phyloP scores from a whole-genome alignment of 2,113 vertebrate species.

The Vombatus ursinus region DNA sequence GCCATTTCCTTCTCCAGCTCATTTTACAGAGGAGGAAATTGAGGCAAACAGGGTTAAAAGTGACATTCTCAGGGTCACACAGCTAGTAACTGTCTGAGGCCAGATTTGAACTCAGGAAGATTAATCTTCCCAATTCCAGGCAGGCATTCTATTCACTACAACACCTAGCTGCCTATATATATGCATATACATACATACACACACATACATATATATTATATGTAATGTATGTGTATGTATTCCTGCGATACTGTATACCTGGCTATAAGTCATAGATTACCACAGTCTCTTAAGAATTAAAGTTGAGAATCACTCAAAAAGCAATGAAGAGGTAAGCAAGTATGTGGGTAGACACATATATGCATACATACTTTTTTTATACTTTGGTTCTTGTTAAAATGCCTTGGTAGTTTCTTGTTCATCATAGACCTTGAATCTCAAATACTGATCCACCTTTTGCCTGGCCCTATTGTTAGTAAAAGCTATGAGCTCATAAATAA shows the following conservation, averaged over 20 bases:
- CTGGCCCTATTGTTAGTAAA: not conserved
- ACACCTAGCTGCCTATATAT: too few species aligned
- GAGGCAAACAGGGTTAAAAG: not conserved
- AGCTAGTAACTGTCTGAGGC: not conserved
- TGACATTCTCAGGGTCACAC: not conserved
- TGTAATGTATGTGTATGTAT: not conserved
- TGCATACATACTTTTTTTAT: not conserved
- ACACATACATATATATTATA: too few species aligned
- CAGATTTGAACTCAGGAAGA: not conserved
- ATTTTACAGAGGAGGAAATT: too few species aligned
- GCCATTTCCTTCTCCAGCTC: too few species aligned
- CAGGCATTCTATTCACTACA: too few species aligned
- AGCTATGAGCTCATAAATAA: not conserved
- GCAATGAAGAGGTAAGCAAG: not conserved
- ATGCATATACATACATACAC: too few species aligned
- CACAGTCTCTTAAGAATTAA: not conserved
- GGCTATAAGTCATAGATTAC: not conserved
- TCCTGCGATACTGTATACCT: not conserved
- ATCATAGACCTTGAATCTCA: not conserved
- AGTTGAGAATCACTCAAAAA: not conserved
- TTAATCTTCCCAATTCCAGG: too few species aligned
- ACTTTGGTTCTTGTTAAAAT: not conserved
- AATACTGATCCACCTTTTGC: not conserved
- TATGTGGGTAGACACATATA: not conserved
- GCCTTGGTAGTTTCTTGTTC: not conserved